Evolutionary conservation across 1,140 invertebrate genomes (phyloP), one percentile per base, ranked within the genome.

Genomic region (Lepidurus couesii): DNA sequence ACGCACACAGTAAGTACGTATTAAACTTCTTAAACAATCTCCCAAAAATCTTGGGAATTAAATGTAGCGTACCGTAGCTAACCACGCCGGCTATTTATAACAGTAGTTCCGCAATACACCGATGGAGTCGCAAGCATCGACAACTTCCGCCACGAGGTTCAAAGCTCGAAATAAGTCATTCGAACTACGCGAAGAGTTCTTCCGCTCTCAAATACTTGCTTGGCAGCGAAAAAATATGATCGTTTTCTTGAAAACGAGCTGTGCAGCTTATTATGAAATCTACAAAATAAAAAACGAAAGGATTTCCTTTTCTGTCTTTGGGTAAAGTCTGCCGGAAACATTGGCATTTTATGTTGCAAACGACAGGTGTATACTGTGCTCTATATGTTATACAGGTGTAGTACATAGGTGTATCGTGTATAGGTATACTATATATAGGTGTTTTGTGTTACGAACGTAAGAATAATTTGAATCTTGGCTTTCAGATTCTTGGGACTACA

Each of bases 81-180:
- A 65, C 53, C 53, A 65, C 53, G 53, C 53, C 53, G 53, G 53
- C 53, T 65, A 65, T 65, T 65, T 65, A 65, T 65, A 65, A 65
- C 53, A 7, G 21, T 65, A 65, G 53, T 65, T 7, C 1, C 13
- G 6, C 16, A 65, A 1, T 7, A 65, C 4, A 16, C 53, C 53
- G 21, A 65, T 13, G 7, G 21, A n/a, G 53, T 65, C 53, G 53
- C 53, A 7, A 65, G 16, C 53, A 65, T 65, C 8, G 45, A 10
- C 45, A 2, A n/a, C 53, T 65, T 65, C 53, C 53, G 53, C 53
- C 13, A 65, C 53, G 53, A n/a, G 53, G 53, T 65, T 65, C 53
- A 65, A 65, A 65, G 16, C 21, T 65, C 53, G 53, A 16, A 65
- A 65, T 65, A 13, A 65, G 53, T 65, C 7, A 65, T 65, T 13